Conservation (phyloP, 2,113 vertebrate species). For the Eurypyga helias region DNA sequence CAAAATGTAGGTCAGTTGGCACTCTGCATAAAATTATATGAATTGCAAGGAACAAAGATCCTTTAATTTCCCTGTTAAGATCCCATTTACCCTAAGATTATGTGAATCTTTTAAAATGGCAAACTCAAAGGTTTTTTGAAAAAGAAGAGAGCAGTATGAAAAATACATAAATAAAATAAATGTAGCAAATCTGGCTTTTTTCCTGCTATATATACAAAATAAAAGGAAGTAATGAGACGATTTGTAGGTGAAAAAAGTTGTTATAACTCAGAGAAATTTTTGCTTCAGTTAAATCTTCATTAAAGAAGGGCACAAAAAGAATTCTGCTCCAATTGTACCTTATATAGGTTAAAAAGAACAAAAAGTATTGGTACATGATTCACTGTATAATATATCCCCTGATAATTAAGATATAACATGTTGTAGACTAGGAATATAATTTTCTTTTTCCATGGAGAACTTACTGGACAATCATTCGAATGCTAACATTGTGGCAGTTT, state of each 20-base stretch:
- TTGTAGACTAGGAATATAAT: neutral
- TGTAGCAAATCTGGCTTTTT: neutral
- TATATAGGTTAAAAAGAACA: neutral
- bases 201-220: neutral
- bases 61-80: constrained; percentile 23
- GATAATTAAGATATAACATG: neutral
- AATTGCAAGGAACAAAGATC: neutral
- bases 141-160: neutral
- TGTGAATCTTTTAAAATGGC: neutral
- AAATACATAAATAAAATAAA: neutral
- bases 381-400: neutral
- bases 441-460: neutral
- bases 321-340: neutral
- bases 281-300: neutral
- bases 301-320: neutral
- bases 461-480: neutral
- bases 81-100: neutral
- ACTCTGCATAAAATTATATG: neutral
- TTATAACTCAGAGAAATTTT: neutral
- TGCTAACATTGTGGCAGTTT: neutral
- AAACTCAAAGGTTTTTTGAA: neutral
- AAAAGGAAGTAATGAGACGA: neutral
- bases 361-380: accelerated
- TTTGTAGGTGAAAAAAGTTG: neutral
- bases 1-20: neutral